Evolutionary conservation across 2,888 invertebrate genomes (phyloP).

Genomic region (Darwinula stevensoni): DNA sequence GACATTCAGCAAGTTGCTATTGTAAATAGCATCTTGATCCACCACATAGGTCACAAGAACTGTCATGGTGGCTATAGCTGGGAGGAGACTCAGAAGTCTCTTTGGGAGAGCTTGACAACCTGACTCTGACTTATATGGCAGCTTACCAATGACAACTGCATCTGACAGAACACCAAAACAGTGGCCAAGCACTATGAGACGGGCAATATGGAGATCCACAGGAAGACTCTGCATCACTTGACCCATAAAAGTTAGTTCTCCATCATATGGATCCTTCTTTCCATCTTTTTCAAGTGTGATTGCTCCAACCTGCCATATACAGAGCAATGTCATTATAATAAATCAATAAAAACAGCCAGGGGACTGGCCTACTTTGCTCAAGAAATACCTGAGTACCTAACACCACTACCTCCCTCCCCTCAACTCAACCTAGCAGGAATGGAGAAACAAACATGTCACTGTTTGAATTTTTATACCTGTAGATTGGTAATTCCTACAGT

Average conservation of each 20-base stretch:
- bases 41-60: too few species aligned
- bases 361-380: constrained; percentile 6
- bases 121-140: not conserved
- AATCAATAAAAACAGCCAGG: constrained; percentile 4
- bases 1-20: too few species aligned
- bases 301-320: constrained; percentile 44
- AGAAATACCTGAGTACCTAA: constrained; percentile 4
- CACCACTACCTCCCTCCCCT: too few species aligned
- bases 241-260: constrained; percentile 62
- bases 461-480: too few species aligned
- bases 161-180: constrained; percentile 59
- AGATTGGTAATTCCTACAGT: too few species aligned
- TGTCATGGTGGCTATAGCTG: too few species aligned
- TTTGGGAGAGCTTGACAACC: too few species aligned
- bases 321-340: constrained; percentile 7
- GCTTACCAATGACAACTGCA: constrained; percentile 41
- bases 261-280: constrained; percentile 28
- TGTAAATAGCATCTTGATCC: too few species aligned
- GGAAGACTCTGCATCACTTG: constrained; percentile 51
- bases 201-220: constrained; percentile 45
- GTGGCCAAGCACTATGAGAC: constrained; percentile 57
- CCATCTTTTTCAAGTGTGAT: constrained; percentile 28
- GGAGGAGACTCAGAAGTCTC: too few species aligned
- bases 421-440: too few species aligned
- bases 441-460: too few species aligned